phyloP scores from a whole-genome alignment of 2,797 vertebrate species.

The Helostoma temminkii region DNA sequence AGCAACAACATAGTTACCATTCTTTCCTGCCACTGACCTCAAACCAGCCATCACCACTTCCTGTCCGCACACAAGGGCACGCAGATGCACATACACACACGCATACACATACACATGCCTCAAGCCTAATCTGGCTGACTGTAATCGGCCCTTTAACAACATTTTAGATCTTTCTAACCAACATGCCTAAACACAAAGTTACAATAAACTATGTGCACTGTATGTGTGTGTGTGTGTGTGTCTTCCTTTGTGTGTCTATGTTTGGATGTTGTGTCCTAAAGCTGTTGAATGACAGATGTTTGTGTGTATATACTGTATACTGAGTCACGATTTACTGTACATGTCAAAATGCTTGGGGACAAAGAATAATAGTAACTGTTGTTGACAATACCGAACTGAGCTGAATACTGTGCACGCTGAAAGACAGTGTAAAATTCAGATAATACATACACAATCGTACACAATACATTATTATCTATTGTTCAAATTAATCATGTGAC shows the following conservation, averaged over 20 bases:
- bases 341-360: not conserved
- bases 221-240: conserved; percentile 42
- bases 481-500: not conserved
- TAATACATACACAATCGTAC: too few species aligned
- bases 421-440: not conserved
- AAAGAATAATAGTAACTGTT: not conserved
- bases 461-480: not conserved
- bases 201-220: conserved; percentile 43
- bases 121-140: conserved; percentile 50
- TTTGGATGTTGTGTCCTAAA: conserved; percentile 44
- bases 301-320: conserved; percentile 19
- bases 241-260: conserved; percentile 51
- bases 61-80: conserved; percentile 73
- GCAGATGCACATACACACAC: conserved; percentile 52
- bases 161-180: conserved; percentile 68
- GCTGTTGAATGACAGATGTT: conserved; percentile 37
- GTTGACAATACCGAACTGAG: not conserved
- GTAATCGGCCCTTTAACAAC: conserved; percentile 70
- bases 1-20: conserved; percentile 87
- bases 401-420: not conserved
- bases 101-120: conserved; percentile 52
- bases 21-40: conserved; percentile 86
- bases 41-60: conserved; percentile 83
- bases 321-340: conserved; percentile 28
- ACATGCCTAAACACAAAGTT: conserved; percentile 56